Percentiles rank a stretch among this genome's conserved stretches.
Evolutionary conservation across 2,797 vertebrate species (phyloP).

Genomic region (Fundulus diaphanus): DNA sequence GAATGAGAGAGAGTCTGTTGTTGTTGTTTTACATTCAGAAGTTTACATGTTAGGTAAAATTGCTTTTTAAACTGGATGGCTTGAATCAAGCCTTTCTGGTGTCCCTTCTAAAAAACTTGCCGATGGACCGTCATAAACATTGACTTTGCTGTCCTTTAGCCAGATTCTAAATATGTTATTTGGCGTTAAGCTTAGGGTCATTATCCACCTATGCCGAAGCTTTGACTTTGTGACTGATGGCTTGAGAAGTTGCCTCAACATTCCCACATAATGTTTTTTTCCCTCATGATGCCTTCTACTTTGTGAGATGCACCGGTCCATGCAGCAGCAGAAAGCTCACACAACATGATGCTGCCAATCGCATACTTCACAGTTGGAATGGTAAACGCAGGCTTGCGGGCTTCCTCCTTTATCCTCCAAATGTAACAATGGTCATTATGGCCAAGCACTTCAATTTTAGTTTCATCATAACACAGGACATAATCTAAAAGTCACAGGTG

Average conservation of each 20-base stretch:
- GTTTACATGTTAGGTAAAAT: background rate
- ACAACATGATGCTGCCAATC: background rate
- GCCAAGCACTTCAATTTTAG: background rate
- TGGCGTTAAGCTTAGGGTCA: background rate
- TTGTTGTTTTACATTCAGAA: background rate
- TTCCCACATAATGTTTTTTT: background rate
- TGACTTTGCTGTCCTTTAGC: background rate
- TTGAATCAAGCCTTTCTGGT: background rate
- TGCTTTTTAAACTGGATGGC: background rate
- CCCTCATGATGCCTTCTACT: background rate
- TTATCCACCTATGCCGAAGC: background rate
- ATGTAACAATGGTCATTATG: background rate
- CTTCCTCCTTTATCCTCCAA: background rate
- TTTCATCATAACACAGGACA: background rate
- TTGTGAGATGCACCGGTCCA: background rate
- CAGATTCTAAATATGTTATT: no score
- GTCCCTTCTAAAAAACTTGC: background rate
- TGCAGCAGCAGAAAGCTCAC: background rate
- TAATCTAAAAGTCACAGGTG: background rate
- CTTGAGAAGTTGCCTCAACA: background rate
- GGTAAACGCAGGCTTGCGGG: background rate
- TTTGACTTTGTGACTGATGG: background rate
- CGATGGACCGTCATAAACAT: background rate
- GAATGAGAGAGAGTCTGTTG: no score
- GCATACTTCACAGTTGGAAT: background rate